Evolutionary conservation across 1,140 invertebrate species (phyloP).

Genomic region (Venustaconcha ellipsiformis): DNA sequence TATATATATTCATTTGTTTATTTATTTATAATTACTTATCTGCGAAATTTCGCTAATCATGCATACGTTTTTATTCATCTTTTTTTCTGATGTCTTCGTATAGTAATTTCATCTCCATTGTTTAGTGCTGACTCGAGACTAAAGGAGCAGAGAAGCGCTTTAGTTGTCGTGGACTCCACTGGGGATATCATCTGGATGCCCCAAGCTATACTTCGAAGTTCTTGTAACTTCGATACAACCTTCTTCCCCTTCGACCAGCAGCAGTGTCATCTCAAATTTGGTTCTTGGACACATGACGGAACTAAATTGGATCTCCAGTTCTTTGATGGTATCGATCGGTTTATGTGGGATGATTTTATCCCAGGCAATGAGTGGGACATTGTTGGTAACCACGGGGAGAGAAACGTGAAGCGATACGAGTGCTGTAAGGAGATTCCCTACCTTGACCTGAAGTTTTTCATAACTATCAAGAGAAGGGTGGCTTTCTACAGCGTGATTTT

Average conservation of each 20-base stretch:
- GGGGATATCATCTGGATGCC: constrained; percentile 97
- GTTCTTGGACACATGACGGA: constrained; percentile 68
- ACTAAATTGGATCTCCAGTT: constrained; percentile 65
- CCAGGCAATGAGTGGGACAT: constrained; percentile 68
- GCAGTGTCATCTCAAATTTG: constrained; percentile 66
- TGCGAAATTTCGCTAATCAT: too few species aligned
- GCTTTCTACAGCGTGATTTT: constrained; percentile 69
- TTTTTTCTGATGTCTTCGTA: too few species aligned
- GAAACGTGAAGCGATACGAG: constrained; percentile 60
- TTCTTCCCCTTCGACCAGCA: constrained; percentile 69
- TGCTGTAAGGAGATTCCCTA: constrained; percentile 67
- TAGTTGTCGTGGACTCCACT: constrained; percentile 76
- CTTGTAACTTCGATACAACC: constrained; percentile 80
- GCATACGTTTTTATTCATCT: too few species aligned
- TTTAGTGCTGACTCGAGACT: constrained; percentile 66
- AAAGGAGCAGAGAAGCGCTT: constrained; percentile 64
- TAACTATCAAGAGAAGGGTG: constrained; percentile 62
- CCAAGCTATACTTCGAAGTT: constrained; percentile 98
- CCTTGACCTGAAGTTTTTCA: constrained; percentile 65
- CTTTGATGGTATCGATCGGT: constrained; percentile 50
- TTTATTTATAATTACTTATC: too few species aligned
- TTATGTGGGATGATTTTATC: constrained; percentile 62
- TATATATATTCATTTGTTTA: too few species aligned
- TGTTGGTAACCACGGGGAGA: constrained; percentile 47
- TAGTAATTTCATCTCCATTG: background rate